Evolutionary conservation across 2,797 vertebrate species (phyloP), one percentile per base, ranked within the genome.

Genomic region (Molossus alvarezi): DNA sequence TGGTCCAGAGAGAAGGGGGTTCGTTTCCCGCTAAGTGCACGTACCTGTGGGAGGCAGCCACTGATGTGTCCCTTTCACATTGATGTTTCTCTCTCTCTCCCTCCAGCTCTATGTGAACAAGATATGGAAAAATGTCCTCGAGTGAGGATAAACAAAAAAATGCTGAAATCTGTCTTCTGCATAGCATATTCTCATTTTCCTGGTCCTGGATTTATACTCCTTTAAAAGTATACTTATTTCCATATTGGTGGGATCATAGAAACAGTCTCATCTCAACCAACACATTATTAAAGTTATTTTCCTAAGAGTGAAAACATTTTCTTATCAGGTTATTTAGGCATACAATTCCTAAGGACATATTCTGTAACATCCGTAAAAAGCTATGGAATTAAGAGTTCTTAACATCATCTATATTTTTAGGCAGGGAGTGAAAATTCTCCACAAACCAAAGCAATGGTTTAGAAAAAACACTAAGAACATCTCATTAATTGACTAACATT

Each of bases 191-290:
- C 33, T 96, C 0, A 15, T 69, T 72, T 91, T 83, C 29, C 71
- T 77, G 77, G 37, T 83, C 11, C 18, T 77, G 72, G 29, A 77
- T 77, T 82, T 72, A 55, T 20, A 37, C 6, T 71, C 45, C 33
- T 77, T 65, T 27, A 64, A 65, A 88, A 76, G 67, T 57, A 92
- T 23, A 76, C 58, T 71, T 64, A 55, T 45, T 88, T 67, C 72
- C 53, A 12, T 48, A 21, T 23, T 27, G 65, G 57, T n/a, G n/a
- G 20, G 13, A 3, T 60, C 65, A 57, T 29, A 80, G 83, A 93
- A 85, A 72, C 51, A 73, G 60, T 15, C 9, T 57, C 62, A 41
- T 58, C 37, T 90, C 62, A 92, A 80, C 4, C 29, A 89, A 65
- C 12, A 79, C 8, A 75, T 2, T 11, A n/a, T 89, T 51, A 84